Evolutionary conservation across 1,140 invertebrate species (phyloP).

Genomic region (Xylocopa sonorina): DNA sequence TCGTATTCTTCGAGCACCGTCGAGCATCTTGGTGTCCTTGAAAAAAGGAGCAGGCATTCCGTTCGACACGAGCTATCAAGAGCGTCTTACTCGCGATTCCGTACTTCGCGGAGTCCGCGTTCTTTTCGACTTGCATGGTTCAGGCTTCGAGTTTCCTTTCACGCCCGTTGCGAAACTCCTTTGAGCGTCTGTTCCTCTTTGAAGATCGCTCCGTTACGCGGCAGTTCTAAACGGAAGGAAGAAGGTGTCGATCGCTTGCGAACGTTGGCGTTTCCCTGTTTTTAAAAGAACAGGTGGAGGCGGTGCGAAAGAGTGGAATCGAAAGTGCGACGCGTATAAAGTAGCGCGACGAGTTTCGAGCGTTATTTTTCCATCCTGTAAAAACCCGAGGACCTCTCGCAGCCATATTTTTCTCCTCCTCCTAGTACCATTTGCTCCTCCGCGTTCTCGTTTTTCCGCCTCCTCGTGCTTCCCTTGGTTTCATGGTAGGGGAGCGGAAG

Average conservation of each 20-base stretch:
- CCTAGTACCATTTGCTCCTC: background rate
- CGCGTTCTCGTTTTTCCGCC: no score
- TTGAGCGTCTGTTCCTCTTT: conserved; percentile 24
- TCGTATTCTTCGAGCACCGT: background rate
- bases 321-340: background rate
- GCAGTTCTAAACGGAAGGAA: background rate
- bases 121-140: background rate
- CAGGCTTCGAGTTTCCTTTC: conserved; percentile 34
- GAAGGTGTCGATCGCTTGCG: conserved; percentile 1
- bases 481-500: background rate
- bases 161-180: conserved; percentile 3
- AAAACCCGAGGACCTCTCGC: background rate
- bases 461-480: background rate
- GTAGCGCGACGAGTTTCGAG: background rate
- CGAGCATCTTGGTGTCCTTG: background rate
- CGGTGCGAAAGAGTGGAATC: no score
- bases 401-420: no score
- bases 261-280: conserved; percentile 5
- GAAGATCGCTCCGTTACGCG: conserved; percentile 9
- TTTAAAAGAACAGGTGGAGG: background rate
- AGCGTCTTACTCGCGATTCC: conserved; percentile 1
- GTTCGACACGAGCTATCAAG: no score
- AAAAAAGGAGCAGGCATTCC: background rate
- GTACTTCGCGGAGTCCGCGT: background rate
- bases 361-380: background rate